Conservation (phyloP, 2,113 vertebrate genomes). For the Chiloscyllium plagiosum region DNA sequence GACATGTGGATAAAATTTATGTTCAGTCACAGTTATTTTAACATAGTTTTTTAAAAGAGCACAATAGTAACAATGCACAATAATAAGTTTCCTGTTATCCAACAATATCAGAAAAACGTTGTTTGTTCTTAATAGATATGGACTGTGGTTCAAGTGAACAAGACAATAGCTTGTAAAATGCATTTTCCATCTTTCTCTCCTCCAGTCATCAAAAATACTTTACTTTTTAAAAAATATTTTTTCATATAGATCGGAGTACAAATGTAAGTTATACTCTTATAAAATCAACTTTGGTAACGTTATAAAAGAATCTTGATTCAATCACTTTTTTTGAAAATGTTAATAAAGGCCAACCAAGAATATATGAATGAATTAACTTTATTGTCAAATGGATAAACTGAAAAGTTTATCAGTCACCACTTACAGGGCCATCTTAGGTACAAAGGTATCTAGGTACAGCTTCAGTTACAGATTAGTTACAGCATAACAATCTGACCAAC, state of each 20-base stretch:
- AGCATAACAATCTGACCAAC: too few species aligned
- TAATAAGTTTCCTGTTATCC: neutral
- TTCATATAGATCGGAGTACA: neutral
- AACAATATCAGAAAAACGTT: neutral
- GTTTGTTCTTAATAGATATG: neutral
- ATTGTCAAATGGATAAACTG: too few species aligned
- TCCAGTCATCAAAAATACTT: neutral
- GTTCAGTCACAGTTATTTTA: neutral
- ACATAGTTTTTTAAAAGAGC: neutral
- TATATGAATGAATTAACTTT: too few species aligned
- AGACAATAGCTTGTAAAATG: neutral
- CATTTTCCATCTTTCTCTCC: neutral
- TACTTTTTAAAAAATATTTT: too few species aligned
- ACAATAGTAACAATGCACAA: neutral
- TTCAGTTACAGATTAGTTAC: too few species aligned
- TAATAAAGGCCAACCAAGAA: neutral
- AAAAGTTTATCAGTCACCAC: too few species aligned
- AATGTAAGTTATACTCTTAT: neutral
- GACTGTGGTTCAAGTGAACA: neutral
- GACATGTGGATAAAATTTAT: neutral
- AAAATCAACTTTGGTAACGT: neutral
- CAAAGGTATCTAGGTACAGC: too few species aligned
- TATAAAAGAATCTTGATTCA: neutral
- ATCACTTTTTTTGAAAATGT: neutral
- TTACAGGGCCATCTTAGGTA: too few species aligned